A percentile compares a stretch with the other conserved stretches of the same genome.
Evolutionary conservation across 2,888 invertebrate species (phyloP).

Genomic region (Hydroisotoma schaefferi): DNA sequence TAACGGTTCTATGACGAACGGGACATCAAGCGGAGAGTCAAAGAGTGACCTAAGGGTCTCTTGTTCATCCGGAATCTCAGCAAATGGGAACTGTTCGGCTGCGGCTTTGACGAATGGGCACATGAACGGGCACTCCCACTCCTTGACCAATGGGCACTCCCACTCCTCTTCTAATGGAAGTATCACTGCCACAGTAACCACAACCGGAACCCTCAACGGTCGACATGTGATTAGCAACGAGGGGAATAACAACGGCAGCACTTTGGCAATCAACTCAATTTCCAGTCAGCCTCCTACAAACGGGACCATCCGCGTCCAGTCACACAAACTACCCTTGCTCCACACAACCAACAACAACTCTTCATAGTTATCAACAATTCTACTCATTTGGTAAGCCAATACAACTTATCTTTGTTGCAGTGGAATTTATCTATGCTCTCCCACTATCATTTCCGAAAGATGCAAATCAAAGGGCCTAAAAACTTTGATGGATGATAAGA

Average conservation of each 20-base stretch:
- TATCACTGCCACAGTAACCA: constrained; percentile 9
- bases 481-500: too few species aligned
- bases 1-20: constrained; percentile 42
- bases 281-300: constrained; percentile 43
- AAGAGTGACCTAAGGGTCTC: constrained; percentile 47
- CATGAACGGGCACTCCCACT: constrained; percentile 45
- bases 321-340: constrained; percentile 48
- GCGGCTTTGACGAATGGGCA: constrained; percentile 45
- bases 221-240: constrained; percentile 41
- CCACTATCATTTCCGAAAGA: too few species aligned
- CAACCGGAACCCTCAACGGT: constrained; percentile 44
- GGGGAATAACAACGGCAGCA: constrained; percentile 47
- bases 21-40: constrained; percentile 48
- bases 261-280: constrained; percentile 44
- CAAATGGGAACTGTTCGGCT: constrained; percentile 47
- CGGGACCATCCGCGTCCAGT: constrained; percentile 48
- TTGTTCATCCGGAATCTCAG: constrained; percentile 46
- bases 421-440: too few species aligned
- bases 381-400: too few species aligned
- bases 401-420: too few species aligned
- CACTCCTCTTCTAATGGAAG: constrained; percentile 43
- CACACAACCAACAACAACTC: constrained; percentile 46
- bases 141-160: constrained; percentile 44
- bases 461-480: too few species aligned
- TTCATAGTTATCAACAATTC: not conserved